Conservation (phyloP, 2,113 vertebrate genomes). For the Microtus montanus region DNA sequence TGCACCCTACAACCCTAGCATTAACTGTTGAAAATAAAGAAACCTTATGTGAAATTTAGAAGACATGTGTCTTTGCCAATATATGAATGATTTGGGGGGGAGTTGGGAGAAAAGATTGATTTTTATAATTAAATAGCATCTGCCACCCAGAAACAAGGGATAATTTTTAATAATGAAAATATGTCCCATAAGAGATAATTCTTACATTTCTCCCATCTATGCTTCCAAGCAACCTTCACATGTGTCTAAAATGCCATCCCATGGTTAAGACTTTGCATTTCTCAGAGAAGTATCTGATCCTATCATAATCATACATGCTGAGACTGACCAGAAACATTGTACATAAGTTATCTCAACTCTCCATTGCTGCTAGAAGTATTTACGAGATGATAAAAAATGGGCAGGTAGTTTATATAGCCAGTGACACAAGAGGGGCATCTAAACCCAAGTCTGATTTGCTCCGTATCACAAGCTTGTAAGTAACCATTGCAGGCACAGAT, state of each 20-base stretch:
- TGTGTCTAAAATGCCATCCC: no score
- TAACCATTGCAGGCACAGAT: background rate
- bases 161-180: constrained; percentile 14
- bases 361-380: background rate
- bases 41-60: background rate
- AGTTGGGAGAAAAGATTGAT: background rate
- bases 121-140: background rate
- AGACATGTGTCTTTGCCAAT: background rate
- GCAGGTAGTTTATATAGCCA: background rate
- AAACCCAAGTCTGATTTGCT: background rate
- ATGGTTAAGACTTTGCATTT: background rate
- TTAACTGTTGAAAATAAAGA: background rate
- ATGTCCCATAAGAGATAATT: background rate
- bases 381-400: constrained; percentile 10
- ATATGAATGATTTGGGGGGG: background rate
- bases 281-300: background rate
- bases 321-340: background rate
- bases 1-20: background rate
- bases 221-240: background rate
- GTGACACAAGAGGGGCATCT: background rate
- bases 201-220: background rate
- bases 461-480: background rate
- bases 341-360: background rate
- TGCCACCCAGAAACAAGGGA: background rate
- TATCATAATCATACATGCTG: background rate